Base-by-base conservation (phyloP, 37 sponge, comb jelly and placozoan genomes). In the Hexactinellida sp. region DNA sequence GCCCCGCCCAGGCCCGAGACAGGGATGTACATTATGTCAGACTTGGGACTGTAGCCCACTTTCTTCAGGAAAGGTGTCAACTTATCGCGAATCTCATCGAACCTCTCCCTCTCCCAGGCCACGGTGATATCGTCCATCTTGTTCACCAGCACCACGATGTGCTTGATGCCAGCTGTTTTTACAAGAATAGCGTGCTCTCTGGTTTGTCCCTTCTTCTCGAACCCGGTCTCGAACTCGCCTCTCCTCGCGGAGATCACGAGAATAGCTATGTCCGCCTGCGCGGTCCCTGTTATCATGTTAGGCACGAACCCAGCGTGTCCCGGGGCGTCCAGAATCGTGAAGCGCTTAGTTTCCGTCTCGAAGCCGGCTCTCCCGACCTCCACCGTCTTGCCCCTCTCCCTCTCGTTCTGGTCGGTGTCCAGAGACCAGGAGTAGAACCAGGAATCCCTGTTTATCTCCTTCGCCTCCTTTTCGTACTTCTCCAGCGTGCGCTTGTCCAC, bases 61-160 rank as follows among this genome's bases (percentile, higher is more conserved):
- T 92, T 93, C 86, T 98, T 98, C 63, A 98, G 89, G 76, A 94
- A 98, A 24, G 99, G 99, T 13, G 89, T 88, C 38, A 98, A 84
- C 55, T 96, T 94, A 28, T 83, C 91, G 84, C 89, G 90, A 51
- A 95, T 94, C 83, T 98, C 99, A 37, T 98, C 99, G 0, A 38
- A 92, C 95, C 93, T 89, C 37, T 94, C 92, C 55, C 92, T 84
- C 24, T 88, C 55, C 99, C 99, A 98, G 36, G 55, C 41, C 25
- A 98, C 99, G 13, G 99, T 96, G 7, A 93, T 93, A 87, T 98
- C 99, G 76, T 98, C 99, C 99, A 98, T 98, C 88, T 98, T 98
- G 89, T 98, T 98, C 38, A 98, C 89, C 54, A 98, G 88, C 0
- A 98, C 90, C 28, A 98, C 91, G 21, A 98, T 88, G 47, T 98